phyloP scores from a whole-genome alignment of 2,797 vertebrate genomes.

The Mico argentatus region DNA sequence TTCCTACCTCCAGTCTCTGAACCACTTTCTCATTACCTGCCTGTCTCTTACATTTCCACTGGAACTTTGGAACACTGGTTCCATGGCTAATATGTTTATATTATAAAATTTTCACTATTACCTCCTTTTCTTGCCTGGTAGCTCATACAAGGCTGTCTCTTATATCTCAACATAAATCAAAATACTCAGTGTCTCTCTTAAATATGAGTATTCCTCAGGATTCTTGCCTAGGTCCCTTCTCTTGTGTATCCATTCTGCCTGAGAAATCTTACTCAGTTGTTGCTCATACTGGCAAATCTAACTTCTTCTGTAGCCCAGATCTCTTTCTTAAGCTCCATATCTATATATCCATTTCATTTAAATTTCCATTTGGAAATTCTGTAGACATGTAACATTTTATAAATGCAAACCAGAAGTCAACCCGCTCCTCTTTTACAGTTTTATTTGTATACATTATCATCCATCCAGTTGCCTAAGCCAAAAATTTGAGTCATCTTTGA shows the following conservation, averaged over 20 bases:
- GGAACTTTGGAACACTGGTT: not conserved
- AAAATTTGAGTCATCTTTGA: not conserved
- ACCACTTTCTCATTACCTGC: not conserved
- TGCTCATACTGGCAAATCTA: not conserved
- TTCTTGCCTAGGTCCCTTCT: not conserved
- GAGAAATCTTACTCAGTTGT: not conserved
- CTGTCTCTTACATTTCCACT: not conserved
- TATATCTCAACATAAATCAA: not conserved
- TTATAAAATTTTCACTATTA: not conserved
- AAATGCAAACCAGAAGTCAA: conserved; percentile 4
- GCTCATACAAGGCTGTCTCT: not conserved
- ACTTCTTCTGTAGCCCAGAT: not conserved
- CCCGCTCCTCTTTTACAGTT: not conserved
- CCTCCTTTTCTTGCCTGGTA: not conserved
- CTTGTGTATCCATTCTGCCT: not conserved
- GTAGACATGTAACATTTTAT: not conserved
- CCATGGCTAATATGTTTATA: not conserved
- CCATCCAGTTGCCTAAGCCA: not conserved
- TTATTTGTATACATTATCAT: not conserved
- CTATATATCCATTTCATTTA: not conserved
- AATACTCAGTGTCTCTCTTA: not conserved
- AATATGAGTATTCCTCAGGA: not conserved
- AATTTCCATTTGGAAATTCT: not conserved
- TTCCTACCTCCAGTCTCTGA: not conserved
- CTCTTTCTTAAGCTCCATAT: not conserved